These are phyloP conservation scores for Clusia tigrina DNA, from an alignment of 2,888 invertebrate genomes.

Conservation along the genomic window DNA sequence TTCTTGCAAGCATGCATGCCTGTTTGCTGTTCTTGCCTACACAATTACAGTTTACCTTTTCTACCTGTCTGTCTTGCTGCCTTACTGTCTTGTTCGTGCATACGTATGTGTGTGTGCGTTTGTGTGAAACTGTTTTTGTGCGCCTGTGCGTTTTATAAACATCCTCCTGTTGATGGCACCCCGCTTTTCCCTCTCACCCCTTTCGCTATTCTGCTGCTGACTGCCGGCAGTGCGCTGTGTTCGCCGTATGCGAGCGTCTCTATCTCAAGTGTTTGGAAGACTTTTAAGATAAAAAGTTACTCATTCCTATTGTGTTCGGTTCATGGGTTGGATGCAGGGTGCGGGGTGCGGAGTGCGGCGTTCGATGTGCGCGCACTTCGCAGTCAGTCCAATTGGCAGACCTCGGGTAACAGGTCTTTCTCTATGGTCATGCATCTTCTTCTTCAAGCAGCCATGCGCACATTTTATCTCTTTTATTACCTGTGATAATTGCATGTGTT, in stretches of 20 bases:
- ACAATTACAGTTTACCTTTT: not conserved
- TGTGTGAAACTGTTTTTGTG: no score
- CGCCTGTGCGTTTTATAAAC: not conserved
- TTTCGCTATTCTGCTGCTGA: not conserved
- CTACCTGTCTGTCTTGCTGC: not conserved
- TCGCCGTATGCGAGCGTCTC: not conserved
- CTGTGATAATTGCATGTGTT: conserved; percentile 27
- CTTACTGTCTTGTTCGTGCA: no score
- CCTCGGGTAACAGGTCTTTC: not conserved
- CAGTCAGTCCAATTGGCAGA: not conserved
- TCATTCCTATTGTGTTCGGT: not conserved
- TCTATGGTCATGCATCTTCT: not conserved
- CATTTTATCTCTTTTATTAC: not conserved
- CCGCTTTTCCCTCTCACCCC: not conserved
- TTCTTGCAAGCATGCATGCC: no score
- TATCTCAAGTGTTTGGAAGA: conserved; percentile 6
- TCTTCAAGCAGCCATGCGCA: not conserved
- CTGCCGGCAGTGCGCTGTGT: not conserved
- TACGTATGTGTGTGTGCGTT: no score
- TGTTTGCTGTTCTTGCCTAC: not conserved
- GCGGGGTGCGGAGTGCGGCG: no score
- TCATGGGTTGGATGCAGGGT: no score
- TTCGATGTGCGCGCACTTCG: not conserved
- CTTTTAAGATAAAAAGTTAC: conserved; percentile 5
- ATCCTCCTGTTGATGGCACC: not conserved